These are phyloP conservation scores for Kryptolebias marmoratus DNA, from an alignment of 2,113 vertebrate species.

Conservation along the genomic window DNA sequence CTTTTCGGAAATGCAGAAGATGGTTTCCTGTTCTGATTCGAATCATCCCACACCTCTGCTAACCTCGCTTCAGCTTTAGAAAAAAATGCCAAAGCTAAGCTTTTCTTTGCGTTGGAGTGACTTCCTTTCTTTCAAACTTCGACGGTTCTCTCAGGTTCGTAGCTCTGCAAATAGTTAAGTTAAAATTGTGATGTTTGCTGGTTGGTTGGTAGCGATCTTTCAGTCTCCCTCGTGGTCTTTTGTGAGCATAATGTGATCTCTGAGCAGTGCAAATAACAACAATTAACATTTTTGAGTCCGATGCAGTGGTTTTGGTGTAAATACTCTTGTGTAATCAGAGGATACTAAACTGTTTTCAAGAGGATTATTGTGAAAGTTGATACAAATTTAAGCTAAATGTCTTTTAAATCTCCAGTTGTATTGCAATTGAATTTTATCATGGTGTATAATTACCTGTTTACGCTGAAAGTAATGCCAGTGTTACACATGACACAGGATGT, in stretches of 20 bases:
- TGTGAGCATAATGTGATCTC: conserved; percentile 11
- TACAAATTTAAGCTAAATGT: not conserved
- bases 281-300: conserved; percentile 13
- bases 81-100: conserved; percentile 64
- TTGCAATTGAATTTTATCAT: not conserved
- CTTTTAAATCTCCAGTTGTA: not conserved
- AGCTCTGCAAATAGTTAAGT: conserved; percentile 26
- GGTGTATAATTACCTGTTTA: not conserved
- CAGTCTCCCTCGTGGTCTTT: not conserved
- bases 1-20: conserved; percentile 62
- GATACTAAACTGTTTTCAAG: conserved; percentile 3
- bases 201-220: conserved; percentile 9
- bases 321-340: conserved; percentile 16
- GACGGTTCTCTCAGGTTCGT: conserved; percentile 63
- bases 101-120: conserved; percentile 58
- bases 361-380: conserved; percentile 6
- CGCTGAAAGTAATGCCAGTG: not conserved
- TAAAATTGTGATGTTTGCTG: conserved; percentile 10
- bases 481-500: not conserved
- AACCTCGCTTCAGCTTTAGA: conserved; percentile 35
- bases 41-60: conserved; percentile 23
- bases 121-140: conserved; percentile 51
- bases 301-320: conserved; percentile 15
- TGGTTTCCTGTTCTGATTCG: conserved; percentile 28
- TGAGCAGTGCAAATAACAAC: conserved; percentile 16